A percentile compares a stretch with the other conserved stretches of the same genome.
These are phyloP conservation scores for Brachypterus glaber DNA, from an alignment of 2,888 invertebrate species.

Conservation along the genomic window DNA sequence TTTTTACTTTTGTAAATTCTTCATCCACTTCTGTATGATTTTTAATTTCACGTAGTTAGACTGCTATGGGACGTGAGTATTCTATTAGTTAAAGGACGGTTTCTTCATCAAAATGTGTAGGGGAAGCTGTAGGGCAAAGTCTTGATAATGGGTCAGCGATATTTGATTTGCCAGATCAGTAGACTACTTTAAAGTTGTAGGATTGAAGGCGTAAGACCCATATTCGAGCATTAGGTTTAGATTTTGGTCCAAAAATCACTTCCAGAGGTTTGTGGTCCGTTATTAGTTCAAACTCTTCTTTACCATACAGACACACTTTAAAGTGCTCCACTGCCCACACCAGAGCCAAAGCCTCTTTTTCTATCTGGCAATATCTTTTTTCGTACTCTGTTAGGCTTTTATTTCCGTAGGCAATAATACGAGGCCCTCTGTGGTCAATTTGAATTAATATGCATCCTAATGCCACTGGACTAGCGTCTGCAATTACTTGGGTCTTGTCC, in stretches of 20 bases:
- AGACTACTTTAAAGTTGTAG: slow-evolving; percentile 14
- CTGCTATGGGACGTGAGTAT: slow-evolving; percentile 14
- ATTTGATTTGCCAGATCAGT: slow-evolving; percentile 16
- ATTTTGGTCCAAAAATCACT: slow-evolving; percentile 23
- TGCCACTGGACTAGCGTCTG: slow-evolving; percentile 21
- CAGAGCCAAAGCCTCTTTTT: slow-evolving; percentile 19
- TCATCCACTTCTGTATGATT: slow-evolving; percentile 11
- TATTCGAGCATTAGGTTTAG: slow-evolving; percentile 22
- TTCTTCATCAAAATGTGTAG: slow-evolving; percentile 7
- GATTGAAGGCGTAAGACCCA: slow-evolving; percentile 16
- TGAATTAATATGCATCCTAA: slow-evolving; percentile 23
- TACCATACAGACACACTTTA: slow-evolving; percentile 20
- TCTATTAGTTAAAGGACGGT: slow-evolving; percentile 13
- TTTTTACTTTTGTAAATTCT: slow-evolving; percentile 8
- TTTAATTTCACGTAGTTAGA: slow-evolving; percentile 13
- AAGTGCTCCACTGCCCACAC: slow-evolving; percentile 16
- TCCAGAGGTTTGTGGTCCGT: slow-evolving; percentile 21
- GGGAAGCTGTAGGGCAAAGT: slow-evolving; percentile 9
- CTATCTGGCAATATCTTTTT: slow-evolving; percentile 27
- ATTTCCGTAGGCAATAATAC: slow-evolving; percentile 18
- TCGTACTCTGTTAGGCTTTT: slow-evolving; percentile 18
- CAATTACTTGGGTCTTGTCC: slow-evolving; percentile 16
- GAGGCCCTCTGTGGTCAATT: slow-evolving; percentile 9
- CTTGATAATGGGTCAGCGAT: slow-evolving; percentile 18
- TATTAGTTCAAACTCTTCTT: slow-evolving; percentile 20